Evolutionary conservation across 2,888 invertebrate genomes (phyloP), one percentile per base, ranked within the genome.

Genomic region (Drosophila neonasuta): DNA sequence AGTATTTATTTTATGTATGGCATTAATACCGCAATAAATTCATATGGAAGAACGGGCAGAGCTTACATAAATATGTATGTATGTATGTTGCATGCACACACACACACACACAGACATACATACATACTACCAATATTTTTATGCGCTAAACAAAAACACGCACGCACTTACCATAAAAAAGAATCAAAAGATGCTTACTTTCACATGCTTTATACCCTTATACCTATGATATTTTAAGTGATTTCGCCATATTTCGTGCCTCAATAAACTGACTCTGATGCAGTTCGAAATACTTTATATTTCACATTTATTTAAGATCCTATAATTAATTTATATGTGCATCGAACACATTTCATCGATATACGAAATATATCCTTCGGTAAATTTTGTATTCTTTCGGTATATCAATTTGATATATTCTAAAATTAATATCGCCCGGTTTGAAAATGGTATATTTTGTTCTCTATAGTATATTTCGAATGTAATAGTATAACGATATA

Each of bases 121-220:
- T 24, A 5, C 6, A n/a, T 36, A 11, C 36, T 36, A 36, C 36
- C 36, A 36, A 36, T 36, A 36, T 36, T 36, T 36, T 36, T 36
- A 36, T 36, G 36, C 36, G 36, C 36, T 11, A 36, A 36, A 11
- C 36, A 36, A 34, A 36, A 11, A 36, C 36, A 36, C n/a, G 36
- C 36, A 36, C 36, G 36, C 36, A 36, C 36, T 36, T 36, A 36
- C 36, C 36, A 36, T 36, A 36, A 48, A 17, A 13, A 32, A 48
- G 36, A 36, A 36, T 36, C 36, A 36, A 36, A n/a, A 36, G 36
- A 36, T 36, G 36, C 36, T 36, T 36, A 36, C 3, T 36, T 11
- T 5, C 36, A 36, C 36, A 36, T 36, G 36, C 36, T 6, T 36
- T 36, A 36, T n/a, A n/a, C 36, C 36, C 36, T 5, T 4, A n/a